Base-by-base conservation (phyloP, 37 sponge, comb jelly and placozoan species). In the Tethya wilhelma region DNA sequence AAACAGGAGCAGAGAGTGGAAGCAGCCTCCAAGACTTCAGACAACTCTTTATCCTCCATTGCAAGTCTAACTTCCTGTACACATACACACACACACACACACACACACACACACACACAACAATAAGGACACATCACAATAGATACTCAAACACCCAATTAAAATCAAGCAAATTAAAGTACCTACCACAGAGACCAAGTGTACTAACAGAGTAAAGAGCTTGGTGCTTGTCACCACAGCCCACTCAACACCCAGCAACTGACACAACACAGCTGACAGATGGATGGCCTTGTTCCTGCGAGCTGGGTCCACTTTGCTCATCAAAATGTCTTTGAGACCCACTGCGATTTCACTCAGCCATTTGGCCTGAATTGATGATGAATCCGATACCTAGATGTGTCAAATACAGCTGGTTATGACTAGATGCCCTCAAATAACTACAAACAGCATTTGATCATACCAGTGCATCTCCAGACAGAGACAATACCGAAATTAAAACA, bases 291-390 rank as follows among this genome's bases (percentile, higher is more conserved):
- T 25, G 32, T 74, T 37, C 31, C 67, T 63, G 17, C 80, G 19
- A 22, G 29, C 58, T 0, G 73, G 44, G 36, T 84, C 78, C 41
- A 83, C 29, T 58, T 73, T 82, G 59, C 84, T 91, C n/a, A 46
- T 67, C 31, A 91, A 69, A 22, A 91, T 79, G 56, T 86, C 92
- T 22, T 45, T 44, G 23, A 91, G 67, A 19, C 84, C 92, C 67
- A 28, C 29, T 28, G 82, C 79, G 59, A 86, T 45, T 1, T 82
- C 74, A 17, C 44, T 67, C 73, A 91, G 30, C 91, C 91, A 90
- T 2, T 4, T 28, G 22, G 63, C 63, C 6, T 26, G 26, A 12
- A 60, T 23, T 7, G 63, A 12, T 23, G 22, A 17, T 12, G 22
- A 49, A 9, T 49, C 53, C 9, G 53, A 9, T 19, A 14, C 9